phyloP scores from a whole-genome alignment of 2,797 vertebrate genomes.

The Pelochelys cantorii region DNA sequence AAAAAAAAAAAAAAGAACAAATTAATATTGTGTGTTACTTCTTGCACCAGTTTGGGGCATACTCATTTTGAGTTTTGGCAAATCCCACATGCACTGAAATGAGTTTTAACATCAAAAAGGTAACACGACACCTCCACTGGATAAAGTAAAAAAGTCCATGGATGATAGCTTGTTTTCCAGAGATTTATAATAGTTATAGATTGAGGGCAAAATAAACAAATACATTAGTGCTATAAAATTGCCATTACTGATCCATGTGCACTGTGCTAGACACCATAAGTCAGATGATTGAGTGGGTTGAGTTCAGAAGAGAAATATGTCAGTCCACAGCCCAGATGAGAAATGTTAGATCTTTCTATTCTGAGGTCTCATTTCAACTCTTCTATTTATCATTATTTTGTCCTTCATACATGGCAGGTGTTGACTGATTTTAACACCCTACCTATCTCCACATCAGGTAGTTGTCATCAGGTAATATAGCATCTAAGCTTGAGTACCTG shows the following conservation, averaged over 20 bases:
- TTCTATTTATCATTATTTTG: neutral
- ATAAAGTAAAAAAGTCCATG: neutral
- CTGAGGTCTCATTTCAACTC: neutral
- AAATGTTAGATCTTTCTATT: neutral
- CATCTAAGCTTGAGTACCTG: neutral
- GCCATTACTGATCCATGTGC: neutral
- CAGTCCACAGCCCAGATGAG: neutral
- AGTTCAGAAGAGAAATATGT: neutral
- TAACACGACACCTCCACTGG: accelerated
- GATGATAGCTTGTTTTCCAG: neutral
- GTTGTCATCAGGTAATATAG: neutral
- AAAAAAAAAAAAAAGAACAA: neutral
- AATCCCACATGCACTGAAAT: neutral
- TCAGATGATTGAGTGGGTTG: neutral
- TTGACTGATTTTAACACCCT: neutral
- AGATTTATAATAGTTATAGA: neutral
- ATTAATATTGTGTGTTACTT: neutral
- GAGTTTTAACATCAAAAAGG: neutral
- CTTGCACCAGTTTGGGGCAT: neutral
- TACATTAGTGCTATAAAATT: neutral
- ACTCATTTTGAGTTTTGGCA: neutral
- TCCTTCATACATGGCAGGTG: neutral
- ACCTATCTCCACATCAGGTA: neutral
- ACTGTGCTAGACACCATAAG: neutral
- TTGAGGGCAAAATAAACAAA: neutral